Evolutionary conservation across 1,140 invertebrate genomes (phyloP), one percentile per base, ranked within the genome.

Genomic region (Callitettix versicolor): DNA sequence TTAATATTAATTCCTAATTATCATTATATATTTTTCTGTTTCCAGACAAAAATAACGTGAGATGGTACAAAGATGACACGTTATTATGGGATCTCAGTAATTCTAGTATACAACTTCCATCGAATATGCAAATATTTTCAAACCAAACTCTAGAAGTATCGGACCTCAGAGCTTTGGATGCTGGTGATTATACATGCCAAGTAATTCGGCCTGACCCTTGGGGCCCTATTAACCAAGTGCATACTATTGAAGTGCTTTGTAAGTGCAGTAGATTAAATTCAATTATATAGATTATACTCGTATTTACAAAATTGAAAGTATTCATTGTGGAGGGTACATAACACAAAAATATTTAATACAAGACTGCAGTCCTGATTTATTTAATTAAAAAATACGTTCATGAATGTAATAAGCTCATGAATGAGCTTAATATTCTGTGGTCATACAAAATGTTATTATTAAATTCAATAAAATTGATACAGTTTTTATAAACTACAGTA

Each of bases 171-270:
- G 70, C 77, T 0, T 68, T 71, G 12, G 85, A 89, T 62, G 81
- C 80, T 0, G 85, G 84, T 1, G 76, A 85, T 53, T 89, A 88
- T 63, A 79, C 78, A 41, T 89, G 85, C 59, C 82, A 83, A 66
- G 73, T 80, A 18, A 66, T 74, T 36, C 71, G 79, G 42, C 76
- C 79, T 2, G 67, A 70, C 36, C 73, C 76, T 15, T 78, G 75
- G 76, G 71, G 72, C n/a, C 65, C 74, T 38, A 77, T 84, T 7
- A 75, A 73, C 48, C 85, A 87, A 67, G 70, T 76, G 24, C 83
- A 88, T 64, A 74, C 79, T 30, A 85, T 89, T 55, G 78, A 86
- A 76, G 85, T 89, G 26, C 75, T 85, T 65, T 81, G 84, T 85
- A 71, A 79, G 81, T 74, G 59, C 33, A 36, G 34, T n/a, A 36